Evolutionary conservation across 1,140 invertebrate species (phyloP).

Genomic region (Pogonus chalceus): DNA sequence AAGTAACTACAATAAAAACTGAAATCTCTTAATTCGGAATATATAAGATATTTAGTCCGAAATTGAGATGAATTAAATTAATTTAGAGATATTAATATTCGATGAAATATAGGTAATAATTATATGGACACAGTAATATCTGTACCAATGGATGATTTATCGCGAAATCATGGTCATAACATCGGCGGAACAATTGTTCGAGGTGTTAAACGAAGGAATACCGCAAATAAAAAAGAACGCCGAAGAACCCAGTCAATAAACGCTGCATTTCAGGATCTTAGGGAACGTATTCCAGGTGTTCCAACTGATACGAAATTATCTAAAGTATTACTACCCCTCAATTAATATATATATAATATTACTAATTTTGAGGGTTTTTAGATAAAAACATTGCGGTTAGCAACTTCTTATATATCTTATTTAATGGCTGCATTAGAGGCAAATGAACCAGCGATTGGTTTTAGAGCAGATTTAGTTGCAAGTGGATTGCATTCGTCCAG

Average conservation of each 20-base stretch:
- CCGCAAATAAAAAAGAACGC: slow-evolving; percentile 89
- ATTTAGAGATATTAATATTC: not conserved
- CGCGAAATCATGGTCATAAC: not conserved
- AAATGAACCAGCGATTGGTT: slow-evolving; percentile 61
- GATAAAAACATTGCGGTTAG: slow-evolving; percentile 84
- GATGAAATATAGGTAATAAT: not conserved
- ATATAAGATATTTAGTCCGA: not conserved
- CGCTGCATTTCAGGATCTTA: slow-evolving; percentile 81
- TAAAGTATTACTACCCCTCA: slow-evolving; percentile 44
- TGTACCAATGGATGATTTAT: not conserved
- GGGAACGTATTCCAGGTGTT: slow-evolving; percentile 92
- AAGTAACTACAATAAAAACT: not conserved
- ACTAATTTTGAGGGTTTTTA: slow-evolving; percentile 32
- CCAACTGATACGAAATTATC: slow-evolving; percentile 90
- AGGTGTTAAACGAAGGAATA: slow-evolving; percentile 60
- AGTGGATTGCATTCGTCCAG: not conserved
- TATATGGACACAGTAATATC: not conserved
- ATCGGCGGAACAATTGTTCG: slow-evolving; percentile 42
- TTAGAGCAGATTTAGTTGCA: slow-evolving; percentile 54
- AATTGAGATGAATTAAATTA: not conserved
- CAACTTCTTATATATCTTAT: slow-evolving; percentile 86
- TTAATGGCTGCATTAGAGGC: slow-evolving; percentile 71
- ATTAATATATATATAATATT: not conserved
- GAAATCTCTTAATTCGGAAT: not conserved
- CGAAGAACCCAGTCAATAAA: slow-evolving; percentile 89